phyloP scores from a whole-genome alignment of 2,797 vertebrate species.

The Neosilurus hyrtlii region DNA sequence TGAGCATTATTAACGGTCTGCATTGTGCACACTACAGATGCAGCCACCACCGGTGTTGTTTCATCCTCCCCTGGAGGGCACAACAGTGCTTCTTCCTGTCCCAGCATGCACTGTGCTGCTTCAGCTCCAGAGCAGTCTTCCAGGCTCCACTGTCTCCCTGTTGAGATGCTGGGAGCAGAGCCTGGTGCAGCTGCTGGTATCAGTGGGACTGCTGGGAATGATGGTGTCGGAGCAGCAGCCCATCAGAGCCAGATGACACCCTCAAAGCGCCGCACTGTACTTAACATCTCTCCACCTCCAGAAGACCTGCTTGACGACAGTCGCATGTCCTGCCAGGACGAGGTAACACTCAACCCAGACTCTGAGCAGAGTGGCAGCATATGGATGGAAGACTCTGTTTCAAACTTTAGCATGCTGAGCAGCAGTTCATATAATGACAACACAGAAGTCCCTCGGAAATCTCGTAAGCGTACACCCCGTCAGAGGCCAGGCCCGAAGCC shows the following conservation, averaged over 20 bases:
- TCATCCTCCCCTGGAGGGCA: conserved; percentile 93
- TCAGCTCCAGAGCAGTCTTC: conserved; percentile 93
- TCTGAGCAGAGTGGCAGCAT: conserved; percentile 98
- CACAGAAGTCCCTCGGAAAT: conserved; percentile 98
- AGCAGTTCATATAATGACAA: conserved; percentile 98
- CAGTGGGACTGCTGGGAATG: conserved; percentile 59
- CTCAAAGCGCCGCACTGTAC: conserved; percentile 92
- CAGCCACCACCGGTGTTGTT: conserved; percentile 83
- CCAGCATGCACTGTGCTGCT: conserved; percentile 89
- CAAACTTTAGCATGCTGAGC: conserved; percentile 99
- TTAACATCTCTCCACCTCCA: conserved; percentile 97
- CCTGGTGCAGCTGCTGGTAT: conserved; percentile 56
- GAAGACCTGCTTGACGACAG: conserved; percentile 98
- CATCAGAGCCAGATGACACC: conserved; percentile 89
- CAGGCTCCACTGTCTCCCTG: conserved; percentile 85
- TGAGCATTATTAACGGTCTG: conserved; percentile 81
- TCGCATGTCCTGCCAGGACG: conserved; percentile 98
- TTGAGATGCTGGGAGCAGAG: conserved; percentile 76
- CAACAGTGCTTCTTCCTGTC: conserved; percentile 88
- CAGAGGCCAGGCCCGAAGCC: conserved; percentile 94
- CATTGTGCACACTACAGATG: conserved; percentile 97
- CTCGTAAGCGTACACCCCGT: conserved; percentile 94
- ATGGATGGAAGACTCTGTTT: conserved; percentile 97
- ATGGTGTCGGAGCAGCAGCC: conserved; percentile 56
- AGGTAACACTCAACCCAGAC: conserved; percentile 80